Base-by-base conservation (phyloP, 2,888 invertebrate species). In the Leucophora obtusa region DNA sequence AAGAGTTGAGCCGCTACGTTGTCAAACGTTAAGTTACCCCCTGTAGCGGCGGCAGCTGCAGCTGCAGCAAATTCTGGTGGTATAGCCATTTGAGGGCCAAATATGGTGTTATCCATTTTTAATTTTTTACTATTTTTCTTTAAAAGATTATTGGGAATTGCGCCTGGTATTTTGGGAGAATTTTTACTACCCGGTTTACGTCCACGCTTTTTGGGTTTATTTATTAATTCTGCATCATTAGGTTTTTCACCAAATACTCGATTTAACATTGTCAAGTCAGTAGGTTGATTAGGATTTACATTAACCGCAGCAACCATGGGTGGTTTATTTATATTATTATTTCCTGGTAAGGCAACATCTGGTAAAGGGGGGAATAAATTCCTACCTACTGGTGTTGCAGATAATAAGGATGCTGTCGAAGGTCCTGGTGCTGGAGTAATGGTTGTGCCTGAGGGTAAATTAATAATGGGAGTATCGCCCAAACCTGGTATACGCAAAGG, bases 121-220 rank as follows among this genome's bases (percentile, higher is more conserved):
- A 83, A 43, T 71, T 85, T 85, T 51, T 85, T 86, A 0, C 18
- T 72, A 51, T 78, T 54, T 68, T 85, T 85, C 69, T 85, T 85
- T 21, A 79, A 8, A 8, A 68, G 10, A 54, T 73, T 60, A 69
- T 47, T 72, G 2, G 66, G 70, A 10, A 58, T 43, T 15, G 51
- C 33, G 9, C 54, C 72, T 1, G 75, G 38, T 56, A 62, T 50
- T 79, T 86, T 82, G 1, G 84, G 82, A 33, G 85, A 84, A 81
- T 89, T 89, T 80, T 88, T 89, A 14, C 86, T 87, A 0, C 89
- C 89, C 2, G 89, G 88, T 18, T 89, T 89, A 0, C 89, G 87
- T 2, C 89, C 89, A 1, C 89, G 86, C 69, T 89, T 89, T 35
- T 87, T 89, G 0, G 89, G 88, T 63, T 87, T 89, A 47, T 83